Base-by-base conservation (phyloP, 2,888 invertebrate genomes). In the Chloromyia formosa region DNA sequence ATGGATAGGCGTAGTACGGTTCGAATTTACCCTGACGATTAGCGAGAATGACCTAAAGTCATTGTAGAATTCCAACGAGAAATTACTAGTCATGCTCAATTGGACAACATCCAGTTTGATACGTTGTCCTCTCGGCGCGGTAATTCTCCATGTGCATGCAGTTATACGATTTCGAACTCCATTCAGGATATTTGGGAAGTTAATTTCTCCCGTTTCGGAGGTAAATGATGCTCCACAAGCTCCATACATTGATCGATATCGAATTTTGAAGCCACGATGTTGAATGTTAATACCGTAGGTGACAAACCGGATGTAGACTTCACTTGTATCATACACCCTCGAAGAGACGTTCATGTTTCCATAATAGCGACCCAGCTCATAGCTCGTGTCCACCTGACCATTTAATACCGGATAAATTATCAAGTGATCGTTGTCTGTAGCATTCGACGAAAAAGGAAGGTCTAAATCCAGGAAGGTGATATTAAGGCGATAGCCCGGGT, bases 181-280 rank as follows among this genome's bases (percentile, higher is more conserved):
- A 20, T 16, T 22, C 16, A 20, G 22, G 40, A 27, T 40, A 23
- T 16, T 20, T n/a, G 74, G 74, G n/a, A 54, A 58, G 14, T 1
- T 3, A 12, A 74, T 56, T 12, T 75, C 73, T 0, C 96, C 97
- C 58, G 88, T 87, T 16, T 90, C 84, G 0, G 88, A 88, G 5
- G 85, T 87, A 1, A 94, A 78, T 23, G 90, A 91, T 14, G 92
- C 94, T 83, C 97, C 94, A 83, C 97, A 97, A 10, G 78, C 75
- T 0, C 84, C 83, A 9, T 78, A 80, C 0, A 84, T 87, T 0
- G 89, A 85, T 75, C 89, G 88, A 77, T 89, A 94, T 14, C 86
- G 87, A 42, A 94, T 79, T 77, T 85, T 87, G 80, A 93, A 94
- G n/a, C 93, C 92, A 76, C 87, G 87, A 74, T 82, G 86, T 61